Base-by-base conservation (phyloP, 2,888 invertebrate genomes). In the Mamestra brassicae region DNA sequence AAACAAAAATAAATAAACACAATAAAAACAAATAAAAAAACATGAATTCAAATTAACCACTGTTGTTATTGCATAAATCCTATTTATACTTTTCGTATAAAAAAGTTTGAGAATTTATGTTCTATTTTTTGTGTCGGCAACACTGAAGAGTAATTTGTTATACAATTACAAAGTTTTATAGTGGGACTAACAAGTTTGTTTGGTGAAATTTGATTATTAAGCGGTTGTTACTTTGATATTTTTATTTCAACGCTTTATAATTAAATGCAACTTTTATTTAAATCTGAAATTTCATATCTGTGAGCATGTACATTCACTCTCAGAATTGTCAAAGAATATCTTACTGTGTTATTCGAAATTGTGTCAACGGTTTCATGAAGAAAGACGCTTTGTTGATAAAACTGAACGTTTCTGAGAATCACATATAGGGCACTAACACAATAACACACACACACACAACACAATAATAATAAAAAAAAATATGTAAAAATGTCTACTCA, bases 81-180 rank as follows among this genome's bases (percentile, higher is more conserved):
- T 74, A 84, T 72, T 80, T 62, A 71, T 72, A 80, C 84, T 77
- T 80, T 84, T 65, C 67, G 26, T 58, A 80, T 74, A 73, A 80
- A 84, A 83, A 76, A 84, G 61, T 83, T 84, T 63, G 38, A 55
- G 71, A 71, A 80, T 83, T 83, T 72, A 84, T 83, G 80, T 64
- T 63, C 36, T 62, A 72, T 76, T 83, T 78, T 71, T 71, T 80
- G 45, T 61, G 66, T 65, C 11, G 45, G 63, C 54, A 70, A 84
- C 76, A 84, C 69, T 72, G 58, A 74, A 72, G 75, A 65, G 72
- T 62, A 42, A 64, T 83, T 83, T 84, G 55, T 84, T 77, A 72
- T 65, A 77, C 74, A 74, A 77, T 80, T 80, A 80, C 50, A 74
- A 74, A 74, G 69, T 83, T 84, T 47, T 58, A 36, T 77, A 83